Evolutionary conservation across 2,797 vertebrate genomes (phyloP).

Genomic region (Oryzias sinensis): DNA sequence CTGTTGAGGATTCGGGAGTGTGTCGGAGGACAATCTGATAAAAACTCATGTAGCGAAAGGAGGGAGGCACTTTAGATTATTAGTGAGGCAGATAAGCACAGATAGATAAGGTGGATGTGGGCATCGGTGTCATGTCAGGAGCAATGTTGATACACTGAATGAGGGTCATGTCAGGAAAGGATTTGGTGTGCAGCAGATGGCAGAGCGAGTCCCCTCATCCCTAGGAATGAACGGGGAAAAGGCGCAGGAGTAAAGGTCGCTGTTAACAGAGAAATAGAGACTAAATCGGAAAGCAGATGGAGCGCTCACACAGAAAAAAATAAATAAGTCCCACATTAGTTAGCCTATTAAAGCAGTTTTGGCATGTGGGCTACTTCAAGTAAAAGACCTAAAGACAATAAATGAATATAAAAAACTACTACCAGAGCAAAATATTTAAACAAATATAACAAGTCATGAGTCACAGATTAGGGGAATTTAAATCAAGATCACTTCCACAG

Average conservation of each 20-base stretch:
- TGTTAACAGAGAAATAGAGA: conserved; percentile 7
- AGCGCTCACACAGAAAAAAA: background rate
- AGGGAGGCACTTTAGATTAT: conserved; percentile 10
- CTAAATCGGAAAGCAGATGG: conserved; percentile 5
- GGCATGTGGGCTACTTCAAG: conserved; percentile 3
- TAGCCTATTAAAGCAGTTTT: conserved; percentile 12
- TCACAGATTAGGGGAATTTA: too few relatives aligned
- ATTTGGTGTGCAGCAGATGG: conserved; percentile 69
- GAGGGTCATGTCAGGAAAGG: conserved; percentile 57
- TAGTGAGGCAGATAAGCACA: conserved; percentile 11
- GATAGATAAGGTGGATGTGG: conserved; percentile 17
- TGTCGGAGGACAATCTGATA: conserved; percentile 10
- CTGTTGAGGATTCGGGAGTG: conserved; percentile 9
- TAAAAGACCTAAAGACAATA: conserved; percentile 1
- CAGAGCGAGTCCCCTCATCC: conserved; percentile 53
- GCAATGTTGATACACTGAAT: conserved; percentile 60
- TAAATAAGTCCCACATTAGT: too few relatives aligned
- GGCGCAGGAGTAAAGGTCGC: conserved; percentile 17
- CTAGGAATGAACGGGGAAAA: conserved; percentile 34
- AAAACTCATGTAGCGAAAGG: conserved; percentile 2
- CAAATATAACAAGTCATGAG: too few relatives aligned
- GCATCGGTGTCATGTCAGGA: conserved; percentile 45
- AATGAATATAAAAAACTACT: too few relatives aligned
- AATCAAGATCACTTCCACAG: too few relatives aligned
- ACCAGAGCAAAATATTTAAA: too few relatives aligned